phyloP scores from a whole-genome alignment of 2,888 invertebrate species.

The Athripsodes cinereus region DNA sequence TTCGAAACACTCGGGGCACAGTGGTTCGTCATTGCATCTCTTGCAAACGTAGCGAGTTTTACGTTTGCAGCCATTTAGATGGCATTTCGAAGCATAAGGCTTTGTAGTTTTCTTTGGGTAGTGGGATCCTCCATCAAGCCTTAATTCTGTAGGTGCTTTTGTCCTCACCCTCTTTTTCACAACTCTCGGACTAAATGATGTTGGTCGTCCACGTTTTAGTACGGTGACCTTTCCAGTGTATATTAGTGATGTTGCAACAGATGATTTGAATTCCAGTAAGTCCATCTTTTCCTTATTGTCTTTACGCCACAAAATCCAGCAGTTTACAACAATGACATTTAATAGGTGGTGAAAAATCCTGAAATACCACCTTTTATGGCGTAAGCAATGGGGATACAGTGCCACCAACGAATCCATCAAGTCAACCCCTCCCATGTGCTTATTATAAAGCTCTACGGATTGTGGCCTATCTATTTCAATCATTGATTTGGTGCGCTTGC shows the following conservation, averaged over 20 bases:
- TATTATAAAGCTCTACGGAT: too few species aligned
- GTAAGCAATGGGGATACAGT: conserved; percentile 6
- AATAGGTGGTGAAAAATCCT: neutral
- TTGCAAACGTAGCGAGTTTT: conserved; percentile 3
- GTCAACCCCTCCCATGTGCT: too few species aligned
- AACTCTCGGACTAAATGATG: conserved; percentile 5
- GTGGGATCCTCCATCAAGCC: conserved; percentile 3
- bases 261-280: conserved; percentile 3
- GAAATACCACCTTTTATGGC: neutral
- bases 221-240: neutral
- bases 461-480: neutral
- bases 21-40: conserved; percentile 3
- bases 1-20: conserved; percentile 3
- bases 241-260: neutral
- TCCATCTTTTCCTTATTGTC: conserved; percentile 1
- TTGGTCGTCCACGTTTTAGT: neutral
- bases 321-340: neutral
- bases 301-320: conserved; percentile 3
- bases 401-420: conserved; percentile 3
- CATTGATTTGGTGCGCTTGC: too few species aligned
- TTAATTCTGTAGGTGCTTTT: too few species aligned
- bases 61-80: too few species aligned
- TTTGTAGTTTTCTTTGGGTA: conserved; percentile 3
- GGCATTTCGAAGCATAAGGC: conserved; percentile 30
- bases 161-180: neutral